A percentile compares a stretch with the other conserved stretches of the same genome.
phyloP scores from a whole-genome alignment of 2,888 invertebrate genomes.

The Boloria euphrosyne region DNA sequence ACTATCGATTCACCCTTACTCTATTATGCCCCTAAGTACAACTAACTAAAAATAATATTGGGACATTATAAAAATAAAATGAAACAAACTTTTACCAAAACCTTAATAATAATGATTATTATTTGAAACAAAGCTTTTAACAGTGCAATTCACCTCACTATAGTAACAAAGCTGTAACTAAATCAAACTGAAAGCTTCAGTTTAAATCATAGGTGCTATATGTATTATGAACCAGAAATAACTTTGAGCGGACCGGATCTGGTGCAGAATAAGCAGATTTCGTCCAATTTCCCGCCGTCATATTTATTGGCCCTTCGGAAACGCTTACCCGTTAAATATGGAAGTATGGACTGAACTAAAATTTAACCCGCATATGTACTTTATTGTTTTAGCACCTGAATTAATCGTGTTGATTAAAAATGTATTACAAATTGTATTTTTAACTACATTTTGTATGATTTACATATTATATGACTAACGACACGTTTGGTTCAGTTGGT shows the following conservation, averaged over 20 bases:
- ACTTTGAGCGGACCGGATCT: conserved; percentile 28
- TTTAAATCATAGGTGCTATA: conserved; percentile 35
- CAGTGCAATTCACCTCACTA: not conserved
- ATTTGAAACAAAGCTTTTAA: no score
- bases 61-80: no score
- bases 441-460: no score
- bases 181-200: conserved; percentile 6
- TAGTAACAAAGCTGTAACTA: conserved; percentile 4
- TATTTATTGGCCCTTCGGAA: conserved; percentile 64
- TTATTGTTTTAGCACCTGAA: not conserved
- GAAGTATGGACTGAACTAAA: conserved; percentile 16
- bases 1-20: no score
- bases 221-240: conserved; percentile 32
- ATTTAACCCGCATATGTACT: conserved; percentile 10
- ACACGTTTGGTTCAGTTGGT: no score
- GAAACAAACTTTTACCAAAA: no score
- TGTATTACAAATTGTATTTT: not conserved
- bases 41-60: no score
- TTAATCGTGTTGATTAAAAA: not conserved
- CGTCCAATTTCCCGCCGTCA: conserved; percentile 71
- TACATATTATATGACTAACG: no score
- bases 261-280: conserved; percentile 50
- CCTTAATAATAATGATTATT: no score
- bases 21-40: no score
- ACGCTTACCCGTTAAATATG: conserved; percentile 27